phyloP scores from a whole-genome alignment of 2,888 invertebrate genomes.

The Amblyteles armatorius region DNA sequence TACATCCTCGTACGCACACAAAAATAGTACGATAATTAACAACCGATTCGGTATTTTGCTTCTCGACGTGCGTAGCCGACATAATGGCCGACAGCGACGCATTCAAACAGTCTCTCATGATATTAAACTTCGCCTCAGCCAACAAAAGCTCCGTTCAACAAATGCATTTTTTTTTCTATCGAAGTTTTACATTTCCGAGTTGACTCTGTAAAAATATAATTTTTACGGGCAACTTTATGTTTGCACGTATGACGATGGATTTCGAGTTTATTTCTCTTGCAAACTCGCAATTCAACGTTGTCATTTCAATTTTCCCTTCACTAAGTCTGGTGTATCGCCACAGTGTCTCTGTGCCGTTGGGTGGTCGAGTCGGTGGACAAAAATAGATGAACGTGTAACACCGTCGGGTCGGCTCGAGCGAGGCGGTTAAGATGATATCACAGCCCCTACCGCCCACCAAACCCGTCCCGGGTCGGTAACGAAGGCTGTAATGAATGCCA shows the following conservation, averaged over 20 bases:
- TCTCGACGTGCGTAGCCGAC: constrained; percentile 1
- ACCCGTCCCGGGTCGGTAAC: not conserved
- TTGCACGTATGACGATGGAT: not conserved
- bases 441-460: not conserved
- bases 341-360: not conserved
- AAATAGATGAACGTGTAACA: constrained; percentile 16
- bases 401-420: not conserved
- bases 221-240: not conserved
- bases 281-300: not conserved
- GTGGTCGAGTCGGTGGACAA: constrained; percentile 6
- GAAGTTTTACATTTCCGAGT: not conserved
- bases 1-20: constrained; percentile 9
- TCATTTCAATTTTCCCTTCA: not conserved
- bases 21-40: constrained; percentile 33
- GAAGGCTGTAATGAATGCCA: not conserved
- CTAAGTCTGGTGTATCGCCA: not conserved
- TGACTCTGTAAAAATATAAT: not conserved
- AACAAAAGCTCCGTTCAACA: not conserved
- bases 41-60: constrained; percentile 22
- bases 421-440: not conserved
- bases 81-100: not conserved
- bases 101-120: not conserved
- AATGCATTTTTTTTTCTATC: not conserved
- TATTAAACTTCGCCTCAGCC: not conserved
- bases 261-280: not conserved